These are phyloP conservation scores for Poecilia gillii DNA, from an alignment of 2,797 vertebrate species.

Conservation along the genomic window DNA sequence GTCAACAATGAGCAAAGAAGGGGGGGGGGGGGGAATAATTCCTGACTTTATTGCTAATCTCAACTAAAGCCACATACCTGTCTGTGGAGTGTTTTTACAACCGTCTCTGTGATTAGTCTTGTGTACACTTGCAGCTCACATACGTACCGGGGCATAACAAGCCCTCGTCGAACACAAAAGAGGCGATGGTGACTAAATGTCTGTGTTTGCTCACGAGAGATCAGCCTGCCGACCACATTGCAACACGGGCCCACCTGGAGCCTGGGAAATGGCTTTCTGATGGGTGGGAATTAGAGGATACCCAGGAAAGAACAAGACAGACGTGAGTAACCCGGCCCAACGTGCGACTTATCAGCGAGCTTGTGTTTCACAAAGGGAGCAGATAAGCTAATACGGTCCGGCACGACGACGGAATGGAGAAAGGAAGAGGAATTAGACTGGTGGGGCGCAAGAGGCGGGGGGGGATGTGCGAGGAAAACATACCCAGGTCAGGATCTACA, in stretches of 20 bases:
- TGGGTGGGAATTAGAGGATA: constrained; percentile 71
- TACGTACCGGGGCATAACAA: constrained; percentile 58
- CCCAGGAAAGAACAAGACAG: constrained; percentile 77
- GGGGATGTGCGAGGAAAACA: constrained; percentile 38
- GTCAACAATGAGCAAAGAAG: constrained; percentile 48
- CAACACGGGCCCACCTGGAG: constrained; percentile 74
- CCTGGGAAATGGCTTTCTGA: constrained; percentile 66
- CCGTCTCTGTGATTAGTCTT: constrained; percentile 62
- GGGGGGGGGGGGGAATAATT: constrained; percentile 54
- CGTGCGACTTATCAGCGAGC: constrained; percentile 76
- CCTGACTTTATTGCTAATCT: constrained; percentile 60
- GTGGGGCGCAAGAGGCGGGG: constrained; percentile 13
- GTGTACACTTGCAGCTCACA: constrained; percentile 60
- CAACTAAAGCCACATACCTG: constrained; percentile 53
- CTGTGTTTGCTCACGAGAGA: constrained; percentile 73
- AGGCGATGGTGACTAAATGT: constrained; percentile 71
- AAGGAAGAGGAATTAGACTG: constrained; percentile 53
- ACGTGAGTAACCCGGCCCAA: constrained; percentile 75
- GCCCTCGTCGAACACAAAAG: constrained; percentile 72
- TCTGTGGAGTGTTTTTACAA: constrained; percentile 64
- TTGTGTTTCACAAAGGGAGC: constrained; percentile 79
- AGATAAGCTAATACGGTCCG: constrained; percentile 73
- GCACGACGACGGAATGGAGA: constrained; percentile 47
- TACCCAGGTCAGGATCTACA: constrained; percentile 63
- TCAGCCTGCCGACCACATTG: constrained; percentile 58